Evolutionary conservation across 2,888 invertebrate species (phyloP), one percentile per base, ranked within the genome.

Genomic region (Acanthopleura granulata): DNA sequence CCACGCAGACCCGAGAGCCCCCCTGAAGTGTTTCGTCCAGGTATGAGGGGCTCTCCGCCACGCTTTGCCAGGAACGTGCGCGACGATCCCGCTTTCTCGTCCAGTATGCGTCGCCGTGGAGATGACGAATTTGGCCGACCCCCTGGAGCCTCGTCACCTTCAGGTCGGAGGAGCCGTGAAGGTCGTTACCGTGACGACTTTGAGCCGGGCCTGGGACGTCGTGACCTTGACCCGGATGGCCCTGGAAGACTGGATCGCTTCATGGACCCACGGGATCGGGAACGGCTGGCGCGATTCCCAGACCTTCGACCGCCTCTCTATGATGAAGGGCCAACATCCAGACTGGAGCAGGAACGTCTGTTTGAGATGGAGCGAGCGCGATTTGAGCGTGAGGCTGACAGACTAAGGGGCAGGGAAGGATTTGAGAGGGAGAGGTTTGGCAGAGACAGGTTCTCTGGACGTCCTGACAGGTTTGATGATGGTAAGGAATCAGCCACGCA

Each of bases 361-460:
- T 66, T 66, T 66, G 66, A 66, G 16, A 66, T 66, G 66, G 66
- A 66, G 29, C 18, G 57, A 57, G 66, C 22, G 1, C 18, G 66
- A 27, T 66, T 66, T 27, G 66, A 66, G 16, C 22, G 66, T 22
- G 66, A 66, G 16, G 6, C 25, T 66, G 66, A 27, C 25, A 18
- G 29, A 27, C 18, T 66, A 25, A 27, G 66, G 16, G 66, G 66
- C 6, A 6, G 66, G 3, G 66, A 66, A 16, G 29, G 29, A 22
- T 66, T 66, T 66, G 66, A 66, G 16, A 66, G 66, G 29, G 66
- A 27, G 22, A 18, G 66, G 16, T 66, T 66, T 66, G 66, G 66
- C 25, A 18, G 66, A 66, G 66, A 66, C 16, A 22, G 66, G 6
- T 66, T 66, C 25, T 16, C 66, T 1, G 66, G 66, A 16, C 66